Percentiles rank a stretch among this genome's conserved stretches.
Evolutionary conservation across 1,140 invertebrate genomes (phyloP).

Genomic region (Brachionus sp.): DNA sequence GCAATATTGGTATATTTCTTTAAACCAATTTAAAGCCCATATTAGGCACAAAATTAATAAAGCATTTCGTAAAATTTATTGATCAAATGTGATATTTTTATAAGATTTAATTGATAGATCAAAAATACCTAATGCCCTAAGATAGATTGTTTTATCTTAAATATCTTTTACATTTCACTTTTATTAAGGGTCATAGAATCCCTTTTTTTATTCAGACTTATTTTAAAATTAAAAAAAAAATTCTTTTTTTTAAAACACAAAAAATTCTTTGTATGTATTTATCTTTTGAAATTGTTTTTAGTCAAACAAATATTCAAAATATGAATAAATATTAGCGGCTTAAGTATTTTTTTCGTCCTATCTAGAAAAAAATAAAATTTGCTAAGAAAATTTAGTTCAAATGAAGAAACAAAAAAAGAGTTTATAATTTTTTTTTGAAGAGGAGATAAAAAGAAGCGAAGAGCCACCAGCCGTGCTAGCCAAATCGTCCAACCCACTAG

Average conservation of each 20-base stretch:
- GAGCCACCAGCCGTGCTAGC: neutral
- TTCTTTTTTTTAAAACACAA: neutral
- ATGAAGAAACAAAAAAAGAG: neutral
- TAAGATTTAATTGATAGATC: neutral
- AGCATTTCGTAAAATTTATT: neutral
- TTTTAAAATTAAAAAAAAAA: neutral
- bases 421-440: neutral
- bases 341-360: neutral
- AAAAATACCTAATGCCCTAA: neutral
- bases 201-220: neutral
- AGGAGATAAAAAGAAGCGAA: neutral
- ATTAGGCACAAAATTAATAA: neutral
- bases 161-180: too few relatives aligned
- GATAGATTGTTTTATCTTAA: neutral
- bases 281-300: neutral
- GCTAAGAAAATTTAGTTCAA: neutral
- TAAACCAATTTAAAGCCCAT: neutral
- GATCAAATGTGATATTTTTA: conserved; percentile 3
- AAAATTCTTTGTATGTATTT: neutral
- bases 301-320: neutral
- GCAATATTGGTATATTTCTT: neutral
- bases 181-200: too few relatives aligned
- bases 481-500: neutral
- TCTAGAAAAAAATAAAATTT: neutral
- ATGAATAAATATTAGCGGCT: neutral